Conservation (phyloP, 1,140 invertebrate species). For the Anastatus disparis region DNA sequence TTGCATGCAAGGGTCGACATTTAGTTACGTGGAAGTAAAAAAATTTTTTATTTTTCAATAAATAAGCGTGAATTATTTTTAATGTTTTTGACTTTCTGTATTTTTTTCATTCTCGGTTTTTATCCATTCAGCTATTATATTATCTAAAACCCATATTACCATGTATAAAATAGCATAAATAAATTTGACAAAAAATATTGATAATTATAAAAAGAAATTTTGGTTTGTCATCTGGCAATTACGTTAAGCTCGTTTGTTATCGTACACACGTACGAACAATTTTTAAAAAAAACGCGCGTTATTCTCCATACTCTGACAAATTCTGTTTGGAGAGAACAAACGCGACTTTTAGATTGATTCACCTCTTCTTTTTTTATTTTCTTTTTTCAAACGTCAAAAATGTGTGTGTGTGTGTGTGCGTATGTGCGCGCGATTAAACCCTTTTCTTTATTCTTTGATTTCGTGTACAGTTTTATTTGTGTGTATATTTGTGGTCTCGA, state of each 20-base stretch:
- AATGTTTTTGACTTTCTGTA: no score
- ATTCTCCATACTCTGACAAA: not conserved
- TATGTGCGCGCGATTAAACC: not conserved
- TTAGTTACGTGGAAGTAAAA: no score
- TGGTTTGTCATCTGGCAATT: not conserved
- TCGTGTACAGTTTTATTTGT: not conserved
- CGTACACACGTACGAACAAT: slow-evolving; percentile 15
- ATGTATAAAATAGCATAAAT: no score
- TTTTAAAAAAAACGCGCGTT: not conserved
- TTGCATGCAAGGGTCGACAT: no score
- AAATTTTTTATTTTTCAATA: no score
- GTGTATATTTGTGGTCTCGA: not conserved
- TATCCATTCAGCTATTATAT: no score
- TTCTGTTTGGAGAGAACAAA: not conserved
- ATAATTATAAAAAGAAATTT: no score
- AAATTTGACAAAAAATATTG: not conserved
- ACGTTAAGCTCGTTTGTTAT: slow-evolving; percentile 11
- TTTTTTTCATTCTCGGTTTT: no score
- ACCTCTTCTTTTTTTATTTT: not conserved
- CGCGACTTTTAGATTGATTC: not conserved
- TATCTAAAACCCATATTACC: no score
- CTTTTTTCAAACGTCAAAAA: not conserved
- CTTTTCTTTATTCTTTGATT: not conserved
- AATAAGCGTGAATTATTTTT: no score
- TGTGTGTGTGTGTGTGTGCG: not conserved